Percentiles rank a stretch among this genome's conserved stretches.
phyloP scores from a whole-genome alignment of 1,140 invertebrate genomes.

The Drosophila bifasciata region DNA sequence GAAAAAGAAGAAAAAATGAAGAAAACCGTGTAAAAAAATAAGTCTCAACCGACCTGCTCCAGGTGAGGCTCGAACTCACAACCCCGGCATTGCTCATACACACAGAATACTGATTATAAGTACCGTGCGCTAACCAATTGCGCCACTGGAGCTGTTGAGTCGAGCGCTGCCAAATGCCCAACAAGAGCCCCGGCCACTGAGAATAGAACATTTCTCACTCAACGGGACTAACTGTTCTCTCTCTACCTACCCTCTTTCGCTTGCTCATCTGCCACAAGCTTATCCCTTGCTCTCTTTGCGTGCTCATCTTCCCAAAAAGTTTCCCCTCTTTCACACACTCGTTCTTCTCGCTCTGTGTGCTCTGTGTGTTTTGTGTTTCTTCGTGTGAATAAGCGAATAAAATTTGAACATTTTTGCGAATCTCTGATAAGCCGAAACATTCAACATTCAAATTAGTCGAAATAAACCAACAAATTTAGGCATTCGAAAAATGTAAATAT shows the following conservation, averaged over 20 bases:
- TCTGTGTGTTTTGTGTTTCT: conserved; percentile 8
- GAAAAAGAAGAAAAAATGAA: conserved; percentile 73
- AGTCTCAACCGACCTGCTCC: conserved; percentile 87
- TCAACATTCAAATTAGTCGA: conserved; percentile 23
- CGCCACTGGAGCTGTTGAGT: conserved; percentile 98
- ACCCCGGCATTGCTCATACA: conserved; percentile 97
- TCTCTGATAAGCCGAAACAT: conserved; percentile 41
- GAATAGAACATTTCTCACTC: conserved; percentile 61
- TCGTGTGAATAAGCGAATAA: conserved; percentile 16
- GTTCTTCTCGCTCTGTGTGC: background rate
- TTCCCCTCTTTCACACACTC: conserved; percentile 1
- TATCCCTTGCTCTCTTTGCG: background rate
- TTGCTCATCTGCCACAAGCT: background rate
- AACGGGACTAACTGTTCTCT: conserved; percentile 7
- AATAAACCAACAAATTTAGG: conserved; percentile 29
- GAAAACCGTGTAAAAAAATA: conserved; percentile 29
- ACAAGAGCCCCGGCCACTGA: conserved; percentile 88
- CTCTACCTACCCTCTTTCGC: conserved; percentile 20
- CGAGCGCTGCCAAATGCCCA: conserved; percentile 98
- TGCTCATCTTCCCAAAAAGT: background rate
- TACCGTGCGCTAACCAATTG: conserved; percentile 99
- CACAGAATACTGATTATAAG: conserved; percentile 92
- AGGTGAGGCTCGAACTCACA: conserved; percentile 99
- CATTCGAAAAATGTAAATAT: conserved; percentile 20
- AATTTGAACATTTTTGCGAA: conserved; percentile 23